These are phyloP conservation scores for Alces alces DNA, from an alignment of 2,113 vertebrate genomes.

Conservation along the genomic window DNA sequence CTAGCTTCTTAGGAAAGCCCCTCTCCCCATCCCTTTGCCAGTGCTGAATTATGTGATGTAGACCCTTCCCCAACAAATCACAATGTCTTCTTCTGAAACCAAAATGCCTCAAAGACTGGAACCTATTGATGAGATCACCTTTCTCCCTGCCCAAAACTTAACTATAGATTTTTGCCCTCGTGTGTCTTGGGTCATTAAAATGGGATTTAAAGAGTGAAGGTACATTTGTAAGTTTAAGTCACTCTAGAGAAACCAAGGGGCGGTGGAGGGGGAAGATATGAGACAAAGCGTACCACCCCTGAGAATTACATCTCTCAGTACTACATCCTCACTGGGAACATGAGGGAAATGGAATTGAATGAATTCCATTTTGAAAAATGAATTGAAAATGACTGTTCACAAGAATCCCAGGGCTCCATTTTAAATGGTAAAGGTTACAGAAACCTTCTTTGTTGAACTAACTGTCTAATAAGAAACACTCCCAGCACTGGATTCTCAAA, in stretches of 20 bases:
- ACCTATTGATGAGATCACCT: background rate
- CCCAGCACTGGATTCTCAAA: conserved; percentile 19
- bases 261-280: fast-evolving
- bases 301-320: background rate
- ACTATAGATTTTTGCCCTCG: background rate
- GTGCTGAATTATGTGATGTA: background rate
- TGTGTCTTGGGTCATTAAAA: background rate
- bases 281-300: background rate
- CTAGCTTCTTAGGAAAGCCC: background rate
- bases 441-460: conserved; percentile 39
- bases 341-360: conserved; percentile 38
- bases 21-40: background rate
- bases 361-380: conserved; percentile 17
- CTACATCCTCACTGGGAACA: conserved; percentile 3
- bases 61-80: background rate
- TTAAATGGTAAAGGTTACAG: conserved; percentile 42
- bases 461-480: conserved; percentile 30
- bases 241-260: background rate
- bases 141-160: background rate
- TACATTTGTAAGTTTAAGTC: background rate
- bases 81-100: background rate
- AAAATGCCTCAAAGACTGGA: background rate
- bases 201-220: background rate
- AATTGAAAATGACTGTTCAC: background rate
- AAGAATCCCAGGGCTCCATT: conserved; percentile 28